These are phyloP conservation scores for Dugesia japonica DNA, from an alignment of 2,888 invertebrate species.

Conservation along the genomic window DNA sequence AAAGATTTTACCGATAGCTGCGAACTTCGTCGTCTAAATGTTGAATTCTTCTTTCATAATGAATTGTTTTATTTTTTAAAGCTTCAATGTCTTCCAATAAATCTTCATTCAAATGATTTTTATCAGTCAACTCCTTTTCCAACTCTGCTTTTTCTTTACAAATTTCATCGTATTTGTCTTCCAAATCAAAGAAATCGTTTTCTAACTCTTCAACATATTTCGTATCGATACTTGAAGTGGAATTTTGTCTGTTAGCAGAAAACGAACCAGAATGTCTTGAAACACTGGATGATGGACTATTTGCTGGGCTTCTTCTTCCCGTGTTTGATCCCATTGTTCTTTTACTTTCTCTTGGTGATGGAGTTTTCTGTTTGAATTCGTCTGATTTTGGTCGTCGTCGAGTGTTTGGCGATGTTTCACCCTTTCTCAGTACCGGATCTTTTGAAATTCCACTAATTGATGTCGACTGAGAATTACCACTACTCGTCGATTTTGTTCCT, in stretches of 20 bases:
- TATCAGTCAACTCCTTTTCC: constrained; percentile 56
- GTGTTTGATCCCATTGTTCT: neutral
- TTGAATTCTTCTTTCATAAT: constrained; percentile 37
- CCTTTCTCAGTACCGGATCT: neutral
- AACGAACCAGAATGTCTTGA: neutral
- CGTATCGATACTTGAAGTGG: constrained; percentile 29
- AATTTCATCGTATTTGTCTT: constrained; percentile 17
- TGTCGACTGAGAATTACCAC: neutral
- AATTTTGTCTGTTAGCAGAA: constrained; percentile 8
- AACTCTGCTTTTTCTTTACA: constrained; percentile 53
- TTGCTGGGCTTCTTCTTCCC: neutral
- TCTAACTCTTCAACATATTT: constrained; percentile 26
- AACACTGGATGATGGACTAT: constrained; percentile 3
- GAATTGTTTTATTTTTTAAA: constrained; percentile 35
- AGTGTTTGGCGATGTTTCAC: neutral
- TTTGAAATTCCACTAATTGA: neutral
- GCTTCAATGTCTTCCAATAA: constrained; percentile 54
- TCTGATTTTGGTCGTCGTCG: neutral
- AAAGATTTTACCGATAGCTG: neutral
- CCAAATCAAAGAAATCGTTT: constrained; percentile 26
- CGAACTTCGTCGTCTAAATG: constrained; percentile 36
- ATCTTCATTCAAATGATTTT: constrained; percentile 58
- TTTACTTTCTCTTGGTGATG: constrained; percentile 26
- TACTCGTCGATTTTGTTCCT: neutral
- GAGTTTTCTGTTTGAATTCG: constrained; percentile 24